Evolutionary conservation across 2,888 invertebrate species (phyloP), one percentile per base, ranked within the genome.

Genomic region (Imbricaverruca yamaguchii): DNA sequence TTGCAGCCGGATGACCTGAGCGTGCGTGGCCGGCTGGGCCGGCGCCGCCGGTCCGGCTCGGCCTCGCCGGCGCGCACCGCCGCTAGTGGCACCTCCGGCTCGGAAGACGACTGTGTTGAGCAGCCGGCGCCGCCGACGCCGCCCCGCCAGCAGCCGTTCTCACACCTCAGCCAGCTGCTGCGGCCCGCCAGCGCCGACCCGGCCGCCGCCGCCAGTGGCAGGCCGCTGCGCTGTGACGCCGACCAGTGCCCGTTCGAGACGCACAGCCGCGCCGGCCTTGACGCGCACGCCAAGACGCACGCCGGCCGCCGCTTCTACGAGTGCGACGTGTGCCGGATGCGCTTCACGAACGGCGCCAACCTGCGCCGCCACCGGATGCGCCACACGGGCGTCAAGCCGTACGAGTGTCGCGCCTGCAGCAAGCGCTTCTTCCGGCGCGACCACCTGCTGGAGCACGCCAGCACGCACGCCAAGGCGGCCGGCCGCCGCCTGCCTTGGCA

Each of bases 271-370:
- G 90, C 92, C 81, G 91, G 92, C 77, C 89, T 94, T 84, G 90
- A 92, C 85, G 90, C 93, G 82, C 95, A 95, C 88, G 78, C 80
- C 53, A 65, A 25, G 56, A 81, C 55, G 56, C 63, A 85, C 61
- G 84, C 85, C 74, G 82, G 92, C 86, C 90, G 95, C 84, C 95
- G 96, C 87, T 92, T 96, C 87, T 96, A 96, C 86, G 95, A 95
- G 87, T 97, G 96, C 87, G 96, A 97, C 88, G 94, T 97, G 81
- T 97, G 96, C 88, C 94, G 95, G 87, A 96, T 96, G 96, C 95
- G 95, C 88, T 97, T 97, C 89, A 95, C 95, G 39, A 96, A 96
- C 87, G 96, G 96, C 85, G 96, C 96, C 80, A 97, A 96, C 87
- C 96, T 97, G 96, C 91, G 96, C 21, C 74, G 74, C 8, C 74